Conservation (phyloP, 35 echinoderm and acorn worm genomes). For the Acanthaster planci region DNA sequence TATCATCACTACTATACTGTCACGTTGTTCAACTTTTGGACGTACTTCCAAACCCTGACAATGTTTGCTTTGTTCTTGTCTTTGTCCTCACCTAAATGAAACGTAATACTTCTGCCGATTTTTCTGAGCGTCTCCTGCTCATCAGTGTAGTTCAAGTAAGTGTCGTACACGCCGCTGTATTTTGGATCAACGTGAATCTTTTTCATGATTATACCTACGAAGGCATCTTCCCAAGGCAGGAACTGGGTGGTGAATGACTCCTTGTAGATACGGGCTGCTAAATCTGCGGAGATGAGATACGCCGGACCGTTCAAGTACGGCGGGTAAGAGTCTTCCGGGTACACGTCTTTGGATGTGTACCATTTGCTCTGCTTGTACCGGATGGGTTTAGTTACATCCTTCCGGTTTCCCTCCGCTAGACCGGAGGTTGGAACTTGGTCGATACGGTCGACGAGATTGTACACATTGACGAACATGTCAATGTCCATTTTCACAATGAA, state of each 20-base stretch:
- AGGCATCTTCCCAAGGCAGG: constrained; percentile 49
- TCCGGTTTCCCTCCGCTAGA: constrained; percentile 35
- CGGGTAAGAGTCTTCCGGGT: constrained; percentile 59
- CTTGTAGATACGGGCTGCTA: neutral
- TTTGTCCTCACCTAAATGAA: constrained; percentile 9
- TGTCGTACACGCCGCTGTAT: constrained; percentile 5
- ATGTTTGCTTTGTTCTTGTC: neutral
- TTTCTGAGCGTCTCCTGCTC: neutral
- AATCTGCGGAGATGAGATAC: constrained; percentile 82
- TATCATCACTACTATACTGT: no score
- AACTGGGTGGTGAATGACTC: neutral
- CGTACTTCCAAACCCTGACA: constrained; percentile 11
- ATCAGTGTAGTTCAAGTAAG: neutral
- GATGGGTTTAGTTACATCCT: constrained; percentile 39
- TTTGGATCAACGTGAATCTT: constrained; percentile 16
- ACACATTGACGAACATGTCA: constrained; percentile 68
- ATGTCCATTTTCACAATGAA: constrained; percentile 84
- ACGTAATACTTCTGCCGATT: neutral
- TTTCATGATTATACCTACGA: constrained; percentile 49
- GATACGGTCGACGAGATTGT: constrained; percentile 41
- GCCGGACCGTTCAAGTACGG: constrained; percentile 68
- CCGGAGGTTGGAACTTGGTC: neutral
- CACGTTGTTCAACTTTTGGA: neutral
- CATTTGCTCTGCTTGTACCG: constrained; percentile 62
- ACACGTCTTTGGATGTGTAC: constrained; percentile 55